Conservation (phyloP, 2,888 invertebrate genomes). For the Ormyrus nitidulus region DNA sequence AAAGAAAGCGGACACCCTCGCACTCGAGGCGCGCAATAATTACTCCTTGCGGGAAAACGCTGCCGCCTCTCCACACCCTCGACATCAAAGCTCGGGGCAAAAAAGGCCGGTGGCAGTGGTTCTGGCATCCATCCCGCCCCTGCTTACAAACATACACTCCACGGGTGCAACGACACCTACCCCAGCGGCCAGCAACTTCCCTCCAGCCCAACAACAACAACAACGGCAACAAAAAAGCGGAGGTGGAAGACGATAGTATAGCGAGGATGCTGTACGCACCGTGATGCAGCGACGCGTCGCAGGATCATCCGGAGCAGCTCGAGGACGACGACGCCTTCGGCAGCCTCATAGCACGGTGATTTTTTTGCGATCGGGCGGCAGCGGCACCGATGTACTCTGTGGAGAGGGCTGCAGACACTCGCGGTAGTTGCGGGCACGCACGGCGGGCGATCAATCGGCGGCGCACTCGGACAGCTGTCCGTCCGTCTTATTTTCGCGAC, state of each 20-base stretch:
- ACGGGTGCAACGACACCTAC: neutral
- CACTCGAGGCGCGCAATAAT: too few species aligned
- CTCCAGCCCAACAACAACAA: too few species aligned
- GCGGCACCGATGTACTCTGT: too few species aligned
- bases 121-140: conserved; percentile 7
- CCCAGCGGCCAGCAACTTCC: too few species aligned
- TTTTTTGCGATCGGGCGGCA: too few species aligned
- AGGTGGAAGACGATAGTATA: neutral
- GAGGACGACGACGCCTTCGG: neutral
- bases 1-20: too few species aligned
- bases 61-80: too few species aligned
- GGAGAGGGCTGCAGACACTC: neutral
- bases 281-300: conserved; percentile 22
- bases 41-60: too few species aligned
- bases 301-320: conserved; percentile 27
- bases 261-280: conserved; percentile 10
- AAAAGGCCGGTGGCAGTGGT: neutral
- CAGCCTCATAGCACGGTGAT: too few species aligned
- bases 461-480: conserved; percentile 1
- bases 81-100: neutral
- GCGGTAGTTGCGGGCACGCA: neutral
- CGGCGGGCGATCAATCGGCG: neutral
- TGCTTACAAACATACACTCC: conserved; percentile 21
- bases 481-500: too few species aligned
- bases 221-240: too few species aligned